Evolutionary conservation across 2,888 invertebrate genomes (phyloP).

Genomic region (Xanthorhoe spadicearia): DNA sequence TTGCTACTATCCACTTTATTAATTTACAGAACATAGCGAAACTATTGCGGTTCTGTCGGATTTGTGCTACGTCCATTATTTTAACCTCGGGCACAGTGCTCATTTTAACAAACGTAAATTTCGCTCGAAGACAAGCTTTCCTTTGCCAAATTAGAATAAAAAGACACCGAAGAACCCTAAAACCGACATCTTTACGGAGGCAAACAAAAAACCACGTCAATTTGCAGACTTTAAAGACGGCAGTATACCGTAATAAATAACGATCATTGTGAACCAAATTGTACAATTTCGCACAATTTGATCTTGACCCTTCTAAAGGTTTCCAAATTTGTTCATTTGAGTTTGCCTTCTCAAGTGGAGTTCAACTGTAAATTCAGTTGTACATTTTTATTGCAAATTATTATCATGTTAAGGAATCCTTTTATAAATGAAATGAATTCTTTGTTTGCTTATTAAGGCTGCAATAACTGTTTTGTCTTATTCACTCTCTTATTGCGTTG

Average conservation of each 20-base stretch:
- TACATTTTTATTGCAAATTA: background rate
- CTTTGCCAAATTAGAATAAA: constrained; percentile 23
- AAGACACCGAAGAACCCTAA: background rate
- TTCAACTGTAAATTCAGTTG: constrained; percentile 8
- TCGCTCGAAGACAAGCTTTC: background rate
- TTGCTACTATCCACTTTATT: too few relatives aligned
- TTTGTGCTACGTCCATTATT: too few relatives aligned
- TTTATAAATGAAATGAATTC: too few relatives aligned
- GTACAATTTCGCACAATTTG: constrained; percentile 43
- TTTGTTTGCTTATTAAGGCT: background rate
- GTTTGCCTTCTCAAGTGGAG: constrained; percentile 28
- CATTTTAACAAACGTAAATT: background rate
- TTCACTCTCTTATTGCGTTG: too few relatives aligned
- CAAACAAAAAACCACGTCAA: constrained; percentile 23
- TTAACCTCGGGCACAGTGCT: background rate
- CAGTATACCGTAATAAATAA: constrained; percentile 42
- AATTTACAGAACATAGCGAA: too few relatives aligned
- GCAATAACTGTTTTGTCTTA: too few relatives aligned
- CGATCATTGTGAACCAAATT: constrained; percentile 45
- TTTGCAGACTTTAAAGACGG: constrained; percentile 23
- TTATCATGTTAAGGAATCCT: background rate
- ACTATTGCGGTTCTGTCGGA: too few relatives aligned
- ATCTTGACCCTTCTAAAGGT: constrained; percentile 38
- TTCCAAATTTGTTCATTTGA: constrained; percentile 44
- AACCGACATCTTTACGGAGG: constrained; percentile 7